A percentile compares a stretch with the other conserved stretches of the same genome.
phyloP scores from a whole-genome alignment of 2,113 vertebrate genomes.

The Centropristis striata region DNA sequence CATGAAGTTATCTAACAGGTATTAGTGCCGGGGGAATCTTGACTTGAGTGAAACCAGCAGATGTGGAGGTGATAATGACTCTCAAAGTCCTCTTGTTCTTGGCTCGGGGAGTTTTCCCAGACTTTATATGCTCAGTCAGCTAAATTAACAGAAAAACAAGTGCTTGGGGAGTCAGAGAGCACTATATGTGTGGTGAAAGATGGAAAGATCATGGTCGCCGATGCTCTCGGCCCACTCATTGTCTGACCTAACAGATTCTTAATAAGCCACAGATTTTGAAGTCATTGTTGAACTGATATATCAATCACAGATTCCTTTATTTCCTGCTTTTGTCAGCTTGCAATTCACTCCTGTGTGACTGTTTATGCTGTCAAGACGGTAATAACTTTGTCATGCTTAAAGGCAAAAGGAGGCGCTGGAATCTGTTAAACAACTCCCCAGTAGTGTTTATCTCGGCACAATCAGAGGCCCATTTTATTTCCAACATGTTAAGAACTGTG shows the following conservation, averaged over 20 bases:
- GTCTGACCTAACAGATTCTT: slow-evolving; percentile 7
- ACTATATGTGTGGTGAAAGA: slow-evolving; percentile 55
- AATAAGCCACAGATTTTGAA: neutral
- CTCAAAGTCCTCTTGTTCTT: slow-evolving; percentile 67
- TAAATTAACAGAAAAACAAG: slow-evolving; percentile 66
- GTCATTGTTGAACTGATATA: neutral
- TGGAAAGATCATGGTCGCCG: slow-evolving; percentile 56
- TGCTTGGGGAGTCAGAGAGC: slow-evolving; percentile 48
- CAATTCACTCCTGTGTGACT: slow-evolving; percentile 23
- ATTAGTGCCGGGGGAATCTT: slow-evolving; percentile 49
- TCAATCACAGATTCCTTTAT: slow-evolving; percentile 8
- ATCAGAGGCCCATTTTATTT: slow-evolving; percentile 20
- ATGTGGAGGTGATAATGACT: slow-evolving; percentile 78
- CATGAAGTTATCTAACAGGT: slow-evolving; percentile 61
- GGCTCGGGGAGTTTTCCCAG: slow-evolving; percentile 71
- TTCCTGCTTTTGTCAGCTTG: slow-evolving; percentile 25
- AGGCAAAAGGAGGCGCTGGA: slow-evolving; percentile 12
- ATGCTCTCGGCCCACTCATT: slow-evolving; percentile 1
- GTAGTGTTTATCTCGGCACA: slow-evolving; percentile 21
- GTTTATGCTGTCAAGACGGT: slow-evolving; percentile 1
- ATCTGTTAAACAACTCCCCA: slow-evolving; percentile 25
- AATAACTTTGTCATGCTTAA: slow-evolving; percentile 8
- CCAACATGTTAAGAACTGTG: slow-evolving; percentile 27
- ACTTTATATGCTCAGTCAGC: slow-evolving; percentile 68
- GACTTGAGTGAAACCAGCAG: slow-evolving; percentile 73